Base-by-base conservation (phyloP, 2,797 vertebrate species). In the Sciurus vulgaris region DNA sequence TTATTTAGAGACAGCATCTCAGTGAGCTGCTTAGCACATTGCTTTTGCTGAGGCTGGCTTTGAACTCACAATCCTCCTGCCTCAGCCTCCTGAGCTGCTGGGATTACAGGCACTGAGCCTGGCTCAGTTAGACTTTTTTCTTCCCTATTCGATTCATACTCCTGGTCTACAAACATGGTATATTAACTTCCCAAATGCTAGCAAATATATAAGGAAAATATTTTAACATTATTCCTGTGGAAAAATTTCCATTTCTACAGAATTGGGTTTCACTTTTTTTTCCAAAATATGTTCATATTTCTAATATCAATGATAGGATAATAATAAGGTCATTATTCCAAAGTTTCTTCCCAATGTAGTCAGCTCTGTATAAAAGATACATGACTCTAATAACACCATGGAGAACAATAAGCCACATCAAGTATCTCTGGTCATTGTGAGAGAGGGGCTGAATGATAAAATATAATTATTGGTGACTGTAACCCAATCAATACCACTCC, bases 221-320 rank as follows among this genome's bases (percentile, higher is more conserved):
- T 51, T 61, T 86, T 73, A 73, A 86, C 17, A 77, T 38, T 76
- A 24, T 92, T 91, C 14, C 56, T 89, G 0, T 76, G 22, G 67
- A 91, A 6, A 92, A 89, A 93, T 82, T 67, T 87, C 4, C 33
- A 84, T 85, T 91, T 91, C 67, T 63, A 54, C 28, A 93, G 22
- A 89, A 83, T 4, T 83, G 14, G 12, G 30, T 73, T 78, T 82
- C 30, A n/a, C 10, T 49, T 54, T 54, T 2, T 44, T 22, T 69
- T 92, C 30, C 38, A 95, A 26, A 78, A 85, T 70, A 63, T 89
- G 22, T 73, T 8, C 30, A 49, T 89, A 56, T 84, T 96, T 97
- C 56, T 73, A 61, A 94, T 47, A 96, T 49, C 30, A 74, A 5
- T 89, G 77, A 51, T 47, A 77, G 26, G 15, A 77, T 61, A 86